Evolutionary conservation across 2,888 invertebrate genomes (phyloP), one percentile per base, ranked within the genome.

Genomic region (Pristionchus fissidentatus): DNA sequence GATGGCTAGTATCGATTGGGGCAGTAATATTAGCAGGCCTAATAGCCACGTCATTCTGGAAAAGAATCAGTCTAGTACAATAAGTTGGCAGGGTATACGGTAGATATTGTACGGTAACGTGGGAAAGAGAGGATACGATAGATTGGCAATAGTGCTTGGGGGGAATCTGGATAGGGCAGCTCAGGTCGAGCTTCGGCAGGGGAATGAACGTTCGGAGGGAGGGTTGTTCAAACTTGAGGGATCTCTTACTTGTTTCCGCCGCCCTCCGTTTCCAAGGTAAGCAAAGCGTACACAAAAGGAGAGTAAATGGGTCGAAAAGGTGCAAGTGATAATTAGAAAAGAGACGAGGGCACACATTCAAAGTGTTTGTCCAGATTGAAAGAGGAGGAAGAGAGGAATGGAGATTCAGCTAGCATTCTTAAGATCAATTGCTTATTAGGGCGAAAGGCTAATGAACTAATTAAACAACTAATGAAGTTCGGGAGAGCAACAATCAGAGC

Each of bases 221-320:
- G 57, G 57, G 57, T 29, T 10, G 26, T 1, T 5, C n/a, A 57
- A n/a, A n/a, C n/a, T n/a, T n/a, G n/a, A n/a, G n/a, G n/a, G n/a
- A n/a, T n/a, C n/a, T n/a, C n/a, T 57, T 57, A 57, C 57, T 57
- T 57, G 57, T 57, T 57, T 57, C 57, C 26, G 57, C 57, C n/a
- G n/a, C n/a, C 8, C 26, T 60, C 46, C 75, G 75, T 75, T 22
- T 75, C 75, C 75, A 75, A 46, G 75, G 75, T 75, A 75, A 41
- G 46, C 75, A 75, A 43, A 46, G 75, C 8, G 75, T 75, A 75
- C 75, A 75, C 75, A 75, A 75, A 66, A 38, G 66, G 35, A 29
- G 38, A 19, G 66, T 38, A n/a, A 66, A 38, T 38, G 66, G 35
- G 38, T 32, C 38, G 32, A 38, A 66, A 32, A 38, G 32, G 66